Evolutionary conservation across 1,140 invertebrate species (phyloP).

Genomic region (Augochlora pura): DNA sequence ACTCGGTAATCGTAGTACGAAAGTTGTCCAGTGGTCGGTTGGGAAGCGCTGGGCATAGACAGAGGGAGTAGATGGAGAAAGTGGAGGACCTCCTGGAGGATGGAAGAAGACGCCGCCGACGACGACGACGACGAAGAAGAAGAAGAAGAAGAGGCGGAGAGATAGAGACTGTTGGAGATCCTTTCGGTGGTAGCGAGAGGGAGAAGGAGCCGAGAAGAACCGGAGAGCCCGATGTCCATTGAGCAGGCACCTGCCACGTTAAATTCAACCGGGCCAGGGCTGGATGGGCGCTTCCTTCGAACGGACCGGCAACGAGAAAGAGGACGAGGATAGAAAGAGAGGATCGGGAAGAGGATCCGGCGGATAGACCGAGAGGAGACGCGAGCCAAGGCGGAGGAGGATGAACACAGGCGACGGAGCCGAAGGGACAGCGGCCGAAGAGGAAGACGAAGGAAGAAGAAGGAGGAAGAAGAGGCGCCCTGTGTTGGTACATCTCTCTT

Average conservation of each 20-base stretch:
- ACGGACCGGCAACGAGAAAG: background rate
- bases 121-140: conserved; percentile 2
- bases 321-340: conserved; percentile 8
- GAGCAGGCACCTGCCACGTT: conserved; percentile 67
- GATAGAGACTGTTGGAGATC: background rate
- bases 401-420: conserved; percentile 14
- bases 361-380: conserved; percentile 7
- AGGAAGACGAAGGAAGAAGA: conserved; percentile 3
- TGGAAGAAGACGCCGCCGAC: background rate
- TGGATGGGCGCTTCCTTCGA: conserved; percentile 36
- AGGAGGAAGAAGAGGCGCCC: conserved; percentile 42
- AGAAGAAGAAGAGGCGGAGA: background rate
- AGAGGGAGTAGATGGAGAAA: conserved; percentile 19
- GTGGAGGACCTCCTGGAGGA: too few relatives aligned
- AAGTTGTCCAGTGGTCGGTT: background rate
- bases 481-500: conserved; percentile 62
- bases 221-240: conserved; percentile 55
- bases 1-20: too few relatives aligned
- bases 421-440: background rate
- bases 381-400: background rate
- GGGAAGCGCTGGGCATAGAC: conserved; percentile 38
- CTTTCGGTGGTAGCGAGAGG: conserved; percentile 1
- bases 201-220: conserved; percentile 20
- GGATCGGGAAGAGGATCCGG: background rate
- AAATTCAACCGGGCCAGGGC: conserved; percentile 56